phyloP scores from a whole-genome alignment of 2,113 vertebrate genomes.

The Psittacara wagleri region DNA sequence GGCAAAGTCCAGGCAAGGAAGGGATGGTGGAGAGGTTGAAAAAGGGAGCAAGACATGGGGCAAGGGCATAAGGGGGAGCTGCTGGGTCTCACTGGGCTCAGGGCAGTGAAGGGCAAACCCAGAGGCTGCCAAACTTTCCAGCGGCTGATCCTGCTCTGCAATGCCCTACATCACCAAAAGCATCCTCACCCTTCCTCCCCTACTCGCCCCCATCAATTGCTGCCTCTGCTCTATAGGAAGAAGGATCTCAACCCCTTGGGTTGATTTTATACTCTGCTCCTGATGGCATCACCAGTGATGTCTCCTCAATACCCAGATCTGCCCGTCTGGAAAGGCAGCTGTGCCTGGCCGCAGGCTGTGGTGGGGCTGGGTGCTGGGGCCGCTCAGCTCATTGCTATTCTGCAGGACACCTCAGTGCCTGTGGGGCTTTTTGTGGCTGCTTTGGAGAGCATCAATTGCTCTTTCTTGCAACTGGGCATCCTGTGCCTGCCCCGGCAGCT shows the following conservation, averaged over 20 bases:
- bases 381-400: slow-evolving; percentile 16
- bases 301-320: not conserved
- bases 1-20: not conserved
- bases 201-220: rapidly evolving
- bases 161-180: not conserved
- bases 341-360: not conserved
- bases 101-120: not conserved
- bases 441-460: not conserved
- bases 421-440: not conserved
- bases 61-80: rapidly evolving
- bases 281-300: not conserved
- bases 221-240: not conserved
- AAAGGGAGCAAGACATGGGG: not conserved
- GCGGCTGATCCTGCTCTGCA: not conserved
- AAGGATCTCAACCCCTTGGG: not conserved
- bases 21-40: not conserved
- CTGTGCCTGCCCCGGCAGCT: not conserved
- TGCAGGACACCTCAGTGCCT: not conserved
- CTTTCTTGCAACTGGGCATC: not conserved
- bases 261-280: not conserved
- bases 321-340: rapidly evolving
- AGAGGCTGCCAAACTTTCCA: not conserved
- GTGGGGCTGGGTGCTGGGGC: not conserved
- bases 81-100: not conserved
- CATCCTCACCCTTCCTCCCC: rapidly evolving